Evolutionary conservation across 2,113 vertebrate genomes (phyloP).

Genomic region (Dermatemys mawii): DNA sequence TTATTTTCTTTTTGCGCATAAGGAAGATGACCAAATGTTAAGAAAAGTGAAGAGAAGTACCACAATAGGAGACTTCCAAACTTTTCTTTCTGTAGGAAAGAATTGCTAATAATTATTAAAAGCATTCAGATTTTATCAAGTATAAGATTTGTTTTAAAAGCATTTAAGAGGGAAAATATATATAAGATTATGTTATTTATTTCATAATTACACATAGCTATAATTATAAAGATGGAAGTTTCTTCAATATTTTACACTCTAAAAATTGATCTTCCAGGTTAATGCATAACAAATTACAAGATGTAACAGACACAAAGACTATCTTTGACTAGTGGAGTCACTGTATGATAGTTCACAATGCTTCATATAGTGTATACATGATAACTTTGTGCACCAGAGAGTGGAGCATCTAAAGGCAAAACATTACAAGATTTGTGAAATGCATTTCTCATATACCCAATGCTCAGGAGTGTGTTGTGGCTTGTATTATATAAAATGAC

Average conservation of each 20-base stretch:
- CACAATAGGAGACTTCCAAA: neutral
- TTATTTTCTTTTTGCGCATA: neutral
- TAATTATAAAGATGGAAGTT: fast-evolving
- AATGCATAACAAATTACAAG: neutral
- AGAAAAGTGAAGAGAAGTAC: neutral
- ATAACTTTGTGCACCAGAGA: neutral
- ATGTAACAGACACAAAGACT: neutral
- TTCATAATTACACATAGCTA: neutral
- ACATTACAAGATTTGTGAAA: neutral
- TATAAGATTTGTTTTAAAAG: neutral
- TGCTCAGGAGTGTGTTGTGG: neutral
- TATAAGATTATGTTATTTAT: fast-evolving
- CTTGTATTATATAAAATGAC: neutral
- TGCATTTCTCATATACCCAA: fast-evolving
- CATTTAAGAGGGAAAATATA: neutral
- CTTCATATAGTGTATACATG: neutral
- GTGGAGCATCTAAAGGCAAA: neutral
- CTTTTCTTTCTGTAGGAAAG: neutral
- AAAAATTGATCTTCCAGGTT: neutral
- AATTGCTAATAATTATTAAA: neutral
- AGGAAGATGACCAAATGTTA: neutral
- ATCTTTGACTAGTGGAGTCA: neutral
- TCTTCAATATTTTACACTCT: neutral
- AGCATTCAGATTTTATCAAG: neutral
- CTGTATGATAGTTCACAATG: neutral